Base-by-base conservation (phyloP, 2,113 vertebrate species). In the Clarias gariepinus region DNA sequence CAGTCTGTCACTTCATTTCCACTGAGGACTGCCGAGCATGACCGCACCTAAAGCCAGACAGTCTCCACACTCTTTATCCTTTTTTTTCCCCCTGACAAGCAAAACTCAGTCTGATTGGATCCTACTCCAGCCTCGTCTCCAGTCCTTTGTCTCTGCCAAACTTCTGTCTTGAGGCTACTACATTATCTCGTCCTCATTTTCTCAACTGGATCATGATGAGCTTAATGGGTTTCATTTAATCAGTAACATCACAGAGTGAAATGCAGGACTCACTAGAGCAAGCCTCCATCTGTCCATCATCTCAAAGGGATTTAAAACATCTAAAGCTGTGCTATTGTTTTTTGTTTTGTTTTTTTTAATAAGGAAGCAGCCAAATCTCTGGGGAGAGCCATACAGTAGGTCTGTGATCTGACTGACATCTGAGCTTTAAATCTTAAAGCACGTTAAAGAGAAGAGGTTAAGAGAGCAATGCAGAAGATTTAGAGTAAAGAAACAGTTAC, bases 401-500 rank as follows among this genome's bases (percentile, higher is more conserved):
- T 53, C 82, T 80, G 47, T 81, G 25, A 18, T 30, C 47, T 47
- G 6, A 8, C 73, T 89, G 81, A 91, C 89, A 85, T 61, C 81
- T 90, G 90, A 92, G 88, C 90, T 84, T 68, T 90, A 88, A 88
- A 66, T 77, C 61, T 76, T 64, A 0, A 30, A 3, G 18, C 28
- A 10, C 2, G 3, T 60, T 23, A 36, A 78, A 28, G 28, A 8
- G n/a, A 53, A 78, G 52, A 19, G 53, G 12, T 55, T 53, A 53
- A 77, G 15, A 33, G n/a, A 58, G 5, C n/a, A 8, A n/a, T 55
- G 10, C 18, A 58, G 15, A 30, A 47, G 6, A 47, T 0, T 7
- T 47, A 8, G 47, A 47, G 47, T 5, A 41, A 41, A 41, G 41
- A 41, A 41, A 41, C 41, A 6, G 41, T 47, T 7, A 47, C 47